Conservation (phyloP, 2,888 invertebrate species). For the Cephalotes varians region DNA sequence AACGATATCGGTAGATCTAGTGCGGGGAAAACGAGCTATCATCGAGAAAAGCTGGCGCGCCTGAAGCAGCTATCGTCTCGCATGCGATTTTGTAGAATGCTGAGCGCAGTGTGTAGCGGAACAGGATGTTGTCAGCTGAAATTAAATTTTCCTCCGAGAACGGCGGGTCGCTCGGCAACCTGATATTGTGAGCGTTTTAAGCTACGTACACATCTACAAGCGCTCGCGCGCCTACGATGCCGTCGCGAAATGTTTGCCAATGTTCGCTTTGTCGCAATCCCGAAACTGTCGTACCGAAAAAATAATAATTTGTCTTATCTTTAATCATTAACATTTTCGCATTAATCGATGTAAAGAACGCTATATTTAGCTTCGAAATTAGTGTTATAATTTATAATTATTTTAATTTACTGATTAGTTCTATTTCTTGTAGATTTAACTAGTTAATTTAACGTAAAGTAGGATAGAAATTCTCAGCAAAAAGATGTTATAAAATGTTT, state of each 20-base stretch:
- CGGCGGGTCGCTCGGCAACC: conserved; percentile 76
- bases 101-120: conserved; percentile 74
- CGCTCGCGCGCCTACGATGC: conserved; percentile 50
- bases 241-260: conserved; percentile 54
- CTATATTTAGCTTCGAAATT: neutral
- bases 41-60: conserved; percentile 65
- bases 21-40: conserved; percentile 61
- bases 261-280: conserved; percentile 53
- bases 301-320: conserved; percentile 5
- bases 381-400: neutral
- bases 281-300: conserved; percentile 3
- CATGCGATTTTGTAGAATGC: conserved; percentile 76
- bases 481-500: neutral
- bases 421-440: neutral
- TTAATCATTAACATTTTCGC: neutral
- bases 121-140: conserved; percentile 79
- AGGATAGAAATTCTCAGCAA: neutral
- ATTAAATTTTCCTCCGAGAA: conserved; percentile 76
- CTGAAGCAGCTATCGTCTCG: conserved; percentile 67
- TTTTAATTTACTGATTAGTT: neutral
- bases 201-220: conserved; percentile 70
- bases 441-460: neutral
- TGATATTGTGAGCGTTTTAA: conserved; percentile 74
- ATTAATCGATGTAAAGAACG: neutral
- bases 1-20: conserved; percentile 58